A percentile compares a stretch with the other conserved stretches of the same genome.
Conservation (phyloP, 2,888 invertebrate species). For the Dryomyza anilis region DNA sequence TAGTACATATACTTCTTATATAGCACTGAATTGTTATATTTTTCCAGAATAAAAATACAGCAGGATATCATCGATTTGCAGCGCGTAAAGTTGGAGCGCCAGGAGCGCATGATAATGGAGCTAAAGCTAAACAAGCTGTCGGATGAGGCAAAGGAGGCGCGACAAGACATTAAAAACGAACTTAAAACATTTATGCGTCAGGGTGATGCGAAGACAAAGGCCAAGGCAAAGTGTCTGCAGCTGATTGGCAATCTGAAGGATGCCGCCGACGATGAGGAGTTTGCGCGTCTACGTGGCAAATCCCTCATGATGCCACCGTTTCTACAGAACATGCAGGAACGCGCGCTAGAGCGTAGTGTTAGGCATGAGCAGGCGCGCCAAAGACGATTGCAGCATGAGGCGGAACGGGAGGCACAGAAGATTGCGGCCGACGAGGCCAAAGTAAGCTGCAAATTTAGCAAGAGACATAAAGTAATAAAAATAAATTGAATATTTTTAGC, state of each 20-base stretch:
- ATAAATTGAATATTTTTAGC: slow-evolving; percentile 39
- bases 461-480: background rate
- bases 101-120: slow-evolving; percentile 75
- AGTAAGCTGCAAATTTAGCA: slow-evolving; percentile 39
- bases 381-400: slow-evolving; percentile 55
- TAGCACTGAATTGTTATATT: background rate
- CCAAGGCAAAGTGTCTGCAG: slow-evolving; percentile 61
- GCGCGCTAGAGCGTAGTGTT: slow-evolving; percentile 69
- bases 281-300: slow-evolving; percentile 52
- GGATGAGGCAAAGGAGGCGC: slow-evolving; percentile 68
- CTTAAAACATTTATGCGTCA: slow-evolving; percentile 66
- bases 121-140: slow-evolving; percentile 72
- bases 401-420: slow-evolving; percentile 60
- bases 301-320: slow-evolving; percentile 68
- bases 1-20: background rate
- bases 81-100: slow-evolving; percentile 72
- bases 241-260: slow-evolving; percentile 56
- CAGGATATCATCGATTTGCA: slow-evolving; percentile 76
- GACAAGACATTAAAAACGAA: slow-evolving; percentile 66
- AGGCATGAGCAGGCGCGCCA: slow-evolving; percentile 59
- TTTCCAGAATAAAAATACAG: slow-evolving; percentile 70
- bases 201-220: slow-evolving; percentile 65
- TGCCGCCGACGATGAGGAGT: slow-evolving; percentile 47
- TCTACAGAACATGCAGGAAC: slow-evolving; percentile 74
- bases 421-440: slow-evolving; percentile 59